These are phyloP conservation scores for Drosophila falleni DNA, from an alignment of 2,888 invertebrate species.

Conservation along the genomic window DNA sequence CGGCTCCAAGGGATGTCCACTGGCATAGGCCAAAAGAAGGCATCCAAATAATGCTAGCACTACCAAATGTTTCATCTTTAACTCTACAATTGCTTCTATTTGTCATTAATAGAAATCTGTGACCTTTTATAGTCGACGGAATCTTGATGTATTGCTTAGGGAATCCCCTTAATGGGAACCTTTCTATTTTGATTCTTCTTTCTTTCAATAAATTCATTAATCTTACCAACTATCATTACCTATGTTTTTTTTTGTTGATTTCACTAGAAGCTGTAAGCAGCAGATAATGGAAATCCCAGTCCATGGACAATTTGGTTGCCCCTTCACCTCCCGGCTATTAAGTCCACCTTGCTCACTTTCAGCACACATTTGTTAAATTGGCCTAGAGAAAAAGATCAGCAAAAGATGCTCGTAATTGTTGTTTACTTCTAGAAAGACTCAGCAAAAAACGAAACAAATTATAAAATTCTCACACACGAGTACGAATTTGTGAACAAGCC, in stretches of 20 bases:
- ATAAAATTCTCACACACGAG: constrained; percentile 42
- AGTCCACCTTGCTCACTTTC: constrained; percentile 12
- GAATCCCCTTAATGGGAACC: constrained; percentile 46
- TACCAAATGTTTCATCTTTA: constrained; percentile 67
- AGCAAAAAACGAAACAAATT: constrained; percentile 9
- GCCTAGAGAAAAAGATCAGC: constrained; percentile 42
- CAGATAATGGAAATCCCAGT: constrained; percentile 36
- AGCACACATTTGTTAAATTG: constrained; percentile 30
- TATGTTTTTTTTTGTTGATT: constrained; percentile 26
- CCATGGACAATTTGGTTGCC: constrained; percentile 28
- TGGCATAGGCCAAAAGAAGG: constrained; percentile 42
- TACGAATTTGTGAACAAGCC: constrained; percentile 22
- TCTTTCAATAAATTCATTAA: constrained; percentile 36
- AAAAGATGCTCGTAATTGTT: constrained; percentile 14
- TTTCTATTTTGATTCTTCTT: constrained; percentile 24
- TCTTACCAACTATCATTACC: constrained; percentile 37
- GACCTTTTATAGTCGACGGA: constrained; percentile 59
- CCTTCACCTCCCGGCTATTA: not conserved
- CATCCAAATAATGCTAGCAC: constrained; percentile 43
- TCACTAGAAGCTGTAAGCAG: constrained; percentile 21
- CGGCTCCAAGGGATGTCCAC: constrained; percentile 48
- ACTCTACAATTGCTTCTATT: constrained; percentile 47
- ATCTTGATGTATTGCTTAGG: constrained; percentile 22
- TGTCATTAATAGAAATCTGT: not conserved
- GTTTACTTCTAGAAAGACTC: constrained; percentile 15